Evolutionary conservation across 2,888 invertebrate species (phyloP), one percentile per base, ranked within the genome.

Genomic region (Omphaloscelis lunosa): DNA sequence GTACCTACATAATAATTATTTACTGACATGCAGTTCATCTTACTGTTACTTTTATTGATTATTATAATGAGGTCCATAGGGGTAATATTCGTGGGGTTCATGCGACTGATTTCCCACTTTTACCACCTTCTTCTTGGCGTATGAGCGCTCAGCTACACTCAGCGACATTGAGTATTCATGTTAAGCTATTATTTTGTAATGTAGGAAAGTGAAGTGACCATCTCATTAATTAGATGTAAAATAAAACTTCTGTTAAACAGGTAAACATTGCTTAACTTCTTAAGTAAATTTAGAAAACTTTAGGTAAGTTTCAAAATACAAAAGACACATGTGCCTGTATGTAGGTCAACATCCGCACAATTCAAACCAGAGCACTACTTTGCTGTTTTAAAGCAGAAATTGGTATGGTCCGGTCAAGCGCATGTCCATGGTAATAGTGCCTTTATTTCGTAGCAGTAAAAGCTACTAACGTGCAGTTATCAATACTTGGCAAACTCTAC

Each of bases 141-240:
- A 94, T 41, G 95, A 96, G 79, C 92, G 93, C 77, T 90, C 93
- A 0, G 93, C 93, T 2, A 86, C 91, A 7, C 91, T 94, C 23
- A 90, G 92, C 12, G 93, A 94, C 62, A 91, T 93, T 15, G 94
- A 96, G 63, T 96, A 95, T 75, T 94, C 95, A 78, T 96, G 96
- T 96, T 96, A 78, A 93, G 89, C 39, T 66, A 34, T 74, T 45
- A n/a, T 56, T n/a, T n/a, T n/a, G 15, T 41, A 17, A 27, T 58
- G 34, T 62, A 17, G 2, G 34, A 2, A 23, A 56, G 8, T 27
- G 23, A 58, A 48, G 27, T 20, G 17, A 5, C n/a, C 9, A 12
- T 48, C n/a, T 59, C 9, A n/a, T 45, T 2, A 17, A 17, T 45
- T n/a, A 29, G 8, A 29, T 66, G 12, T 48, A 23, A 67, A 66